Base-by-base conservation (phyloP, 2,888 invertebrate species). In the Tipula vernalis region DNA sequence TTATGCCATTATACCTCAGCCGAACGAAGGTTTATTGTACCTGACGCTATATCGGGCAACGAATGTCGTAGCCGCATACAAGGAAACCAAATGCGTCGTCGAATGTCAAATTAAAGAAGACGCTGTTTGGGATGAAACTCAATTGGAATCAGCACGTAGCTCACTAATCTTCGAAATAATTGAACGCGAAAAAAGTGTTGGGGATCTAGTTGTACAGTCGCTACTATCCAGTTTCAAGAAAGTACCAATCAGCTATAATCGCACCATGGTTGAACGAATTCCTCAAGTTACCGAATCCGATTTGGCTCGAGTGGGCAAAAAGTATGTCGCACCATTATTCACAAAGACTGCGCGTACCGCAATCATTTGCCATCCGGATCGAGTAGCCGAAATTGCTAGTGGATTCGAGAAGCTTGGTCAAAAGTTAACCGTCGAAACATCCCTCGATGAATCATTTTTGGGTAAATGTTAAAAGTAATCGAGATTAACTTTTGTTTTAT, bases 101-200 rank as follows among this genome's bases (percentile, higher is more conserved):
- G 93, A 94, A 88, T 93, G 92, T 87, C 95, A 95, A 89, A 90
- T 96, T 41, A 90, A 91, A 2, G 93, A 94, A 0, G 92, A 93
- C 42, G 42, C 90, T 2, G 92, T 93, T 86, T 96, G 97, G 93
- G 96, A 96, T 87, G 92, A 93, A 10, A 94, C 95, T 83, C 92
- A 97, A 87, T 94, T 97, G 89, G 96, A 96, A 89, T 96, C 97
- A 0, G 97, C 97, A 0, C 95, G 95, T 89, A 96, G 97, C 90
- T 96, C 97, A 15, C 93, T 97, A n/a, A 94, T 98, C 88, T 98
- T 96, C 91, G 96, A 97, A 90, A 94, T 96, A 86, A 96, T 98
- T 87, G 95, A 96, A 89, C 93, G 94, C 88, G 97, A 97, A 91
- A 95, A 96, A 90, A 96, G 95, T 87, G 94, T 97, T 12, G 94